Evolutionary conservation across 1,140 invertebrate genomes (phyloP).

Genomic region (Amyelois transitella): DNA sequence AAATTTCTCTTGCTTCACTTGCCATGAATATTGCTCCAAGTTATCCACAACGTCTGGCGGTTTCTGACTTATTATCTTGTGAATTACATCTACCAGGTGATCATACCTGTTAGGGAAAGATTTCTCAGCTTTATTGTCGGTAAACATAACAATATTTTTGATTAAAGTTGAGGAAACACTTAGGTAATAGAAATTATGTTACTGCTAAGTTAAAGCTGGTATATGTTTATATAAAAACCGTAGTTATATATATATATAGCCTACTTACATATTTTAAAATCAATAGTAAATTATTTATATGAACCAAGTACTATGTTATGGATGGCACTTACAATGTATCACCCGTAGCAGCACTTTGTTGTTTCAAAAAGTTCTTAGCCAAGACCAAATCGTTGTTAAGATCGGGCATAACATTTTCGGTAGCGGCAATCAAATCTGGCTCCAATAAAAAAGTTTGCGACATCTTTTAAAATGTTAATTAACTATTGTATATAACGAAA

Average conservation of each 20-base stretch:
- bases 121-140: background rate
- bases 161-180: too few species aligned
- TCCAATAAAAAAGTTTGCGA: slow-evolving; percentile 55
- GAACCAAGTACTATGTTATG: too few species aligned
- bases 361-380: slow-evolving; percentile 65
- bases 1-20: slow-evolving; percentile 77
- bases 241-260: background rate
- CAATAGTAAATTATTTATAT: too few species aligned
- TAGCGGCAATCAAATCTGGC: slow-evolving; percentile 61
- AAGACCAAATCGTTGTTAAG: slow-evolving; percentile 56
- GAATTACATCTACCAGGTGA: slow-evolving; percentile 78
- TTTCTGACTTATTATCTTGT: slow-evolving; percentile 76
- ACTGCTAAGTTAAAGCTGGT: too few species aligned
- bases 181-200: too few species aligned
- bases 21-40: slow-evolving; percentile 80
- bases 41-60: slow-evolving; percentile 78
- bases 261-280: background rate
- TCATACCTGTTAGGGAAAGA: slow-evolving; percentile 70
- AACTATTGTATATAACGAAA: background rate
- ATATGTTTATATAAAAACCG: too few species aligned
- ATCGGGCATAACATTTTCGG: slow-evolving; percentile 65
- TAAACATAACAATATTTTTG: too few species aligned
- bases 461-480: slow-evolving; percentile 28
- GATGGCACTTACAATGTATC: slow-evolving; percentile 48
- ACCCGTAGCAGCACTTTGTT: slow-evolving; percentile 58